Base-by-base conservation (phyloP, 2,797 vertebrate genomes). In the Bradypodion ventrale region DNA sequence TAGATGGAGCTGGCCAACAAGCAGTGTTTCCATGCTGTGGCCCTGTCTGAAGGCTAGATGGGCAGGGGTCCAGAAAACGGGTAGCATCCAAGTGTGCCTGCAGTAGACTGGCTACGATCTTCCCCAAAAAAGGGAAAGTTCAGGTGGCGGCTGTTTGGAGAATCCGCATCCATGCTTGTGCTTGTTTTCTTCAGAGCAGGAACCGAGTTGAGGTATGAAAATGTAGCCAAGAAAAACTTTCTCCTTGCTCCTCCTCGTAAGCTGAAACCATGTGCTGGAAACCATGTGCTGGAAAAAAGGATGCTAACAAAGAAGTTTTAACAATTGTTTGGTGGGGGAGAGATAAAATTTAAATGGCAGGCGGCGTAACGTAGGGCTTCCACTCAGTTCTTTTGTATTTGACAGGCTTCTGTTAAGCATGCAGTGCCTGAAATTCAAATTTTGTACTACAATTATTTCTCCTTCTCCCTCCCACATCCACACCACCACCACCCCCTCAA, bases 91-190 rank as follows among this genome's bases (percentile, higher is more conserved):
- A 27, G 74, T 76, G 19, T 59, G 73, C 74, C 29, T 44, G 29
- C n/a, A 13, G 35, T 60, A 40, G 12, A n/a, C 3, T 9, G 62
- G 60, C 46, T 59, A n/a, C 35, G 44, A 8, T 62, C 46, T 56
- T 83, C 32, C 62, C 59, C 44, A 52, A 68, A 83, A 83, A 44
- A 75, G 44, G 60, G 60, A 75, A 66, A 42, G 62, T 75, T 56
- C 60, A 49, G 73, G 35, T 44, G 40, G 40, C 49, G 23, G 78
- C 69, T 46, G 40, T 60, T 63, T 82, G 82, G 63, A 32, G 29
- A 60, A 37, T 68, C 74, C 32, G 35, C 74, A 42, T n/a, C 63
- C 27, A 13, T 27, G 27, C 32, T 83, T 66, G 82, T 83, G 46
- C 40, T 68, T 63, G n/a, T 2, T 65, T 66, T 56, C 27, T 68